Evolutionary conservation across 2,888 invertebrate species (phyloP).

Genomic region (Lycophotia porphyrea): DNA sequence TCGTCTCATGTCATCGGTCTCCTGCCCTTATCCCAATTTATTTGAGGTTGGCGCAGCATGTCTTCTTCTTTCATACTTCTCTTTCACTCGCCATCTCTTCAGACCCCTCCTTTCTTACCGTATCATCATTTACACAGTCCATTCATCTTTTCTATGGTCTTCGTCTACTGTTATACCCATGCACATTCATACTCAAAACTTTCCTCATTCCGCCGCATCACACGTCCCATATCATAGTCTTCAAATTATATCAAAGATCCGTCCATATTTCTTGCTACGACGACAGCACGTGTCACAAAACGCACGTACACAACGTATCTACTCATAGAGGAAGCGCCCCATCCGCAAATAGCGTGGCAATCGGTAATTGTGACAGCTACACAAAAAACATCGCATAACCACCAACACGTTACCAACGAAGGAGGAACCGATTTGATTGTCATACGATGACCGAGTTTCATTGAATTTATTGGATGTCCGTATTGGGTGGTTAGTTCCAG

Average conservation of each 20-base stretch:
- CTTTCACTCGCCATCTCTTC: too few species aligned
- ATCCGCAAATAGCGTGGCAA: slow-evolving; percentile 44
- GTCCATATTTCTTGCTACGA: neutral
- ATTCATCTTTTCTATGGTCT: too few species aligned
- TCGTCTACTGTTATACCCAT: too few species aligned
- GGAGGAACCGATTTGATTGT: slow-evolving; percentile 43
- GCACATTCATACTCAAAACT: too few species aligned
- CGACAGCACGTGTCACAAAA: neutral
- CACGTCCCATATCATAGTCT: neutral
- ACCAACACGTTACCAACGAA: slow-evolving; percentile 20
- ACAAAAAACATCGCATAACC: slow-evolving; percentile 54
- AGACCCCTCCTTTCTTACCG: too few species aligned
- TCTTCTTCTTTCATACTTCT: too few species aligned
- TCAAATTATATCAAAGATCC: neutral
- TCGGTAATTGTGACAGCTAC: slow-evolving; percentile 46
- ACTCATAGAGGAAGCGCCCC: slow-evolving; percentile 42
- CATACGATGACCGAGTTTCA: slow-evolving; percentile 35
- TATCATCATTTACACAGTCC: too few species aligned
- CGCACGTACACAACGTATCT: neutral
- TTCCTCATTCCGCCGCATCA: too few species aligned
- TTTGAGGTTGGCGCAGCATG: too few species aligned
- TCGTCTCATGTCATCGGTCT: neutral
- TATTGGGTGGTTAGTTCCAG: slow-evolving; percentile 13
- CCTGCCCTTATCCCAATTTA: too few species aligned
- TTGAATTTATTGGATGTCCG: slow-evolving; percentile 52